Percentiles rank a stretch among this genome's conserved stretches.
phyloP scores from a whole-genome alignment of 2,797 vertebrate genomes.

The Artibeus lituratus region DNA sequence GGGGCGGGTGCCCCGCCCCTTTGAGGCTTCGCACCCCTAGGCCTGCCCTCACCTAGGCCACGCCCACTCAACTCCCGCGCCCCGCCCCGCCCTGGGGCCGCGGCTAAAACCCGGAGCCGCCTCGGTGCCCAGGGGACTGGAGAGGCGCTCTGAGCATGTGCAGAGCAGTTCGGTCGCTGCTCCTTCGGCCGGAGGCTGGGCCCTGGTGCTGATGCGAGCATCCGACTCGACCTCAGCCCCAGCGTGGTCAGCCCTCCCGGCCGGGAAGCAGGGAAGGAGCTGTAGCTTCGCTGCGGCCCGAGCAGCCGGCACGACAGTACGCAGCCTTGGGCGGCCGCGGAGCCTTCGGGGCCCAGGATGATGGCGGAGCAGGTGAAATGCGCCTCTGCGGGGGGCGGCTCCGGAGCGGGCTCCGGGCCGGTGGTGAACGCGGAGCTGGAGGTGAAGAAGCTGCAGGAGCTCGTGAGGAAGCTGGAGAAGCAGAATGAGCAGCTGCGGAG shows the following conservation, averaged over 20 bases:
- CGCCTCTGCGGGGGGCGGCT: slow-evolving; percentile 81
- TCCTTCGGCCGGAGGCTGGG: slow-evolving; percentile 26
- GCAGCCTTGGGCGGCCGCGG: slow-evolving; percentile 83
- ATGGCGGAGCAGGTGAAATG: slow-evolving; percentile 92
- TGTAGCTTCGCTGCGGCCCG: neutral
- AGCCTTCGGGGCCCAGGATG: slow-evolving; percentile 86
- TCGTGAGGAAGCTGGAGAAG: slow-evolving; percentile 94
- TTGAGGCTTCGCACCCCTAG: fast-evolving
- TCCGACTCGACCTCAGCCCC: slow-evolving; percentile 71
- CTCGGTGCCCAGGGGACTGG: slow-evolving; percentile 44
- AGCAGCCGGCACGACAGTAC: neutral
- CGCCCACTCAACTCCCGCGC: neutral
- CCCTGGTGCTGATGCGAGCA: slow-evolving; percentile 63
- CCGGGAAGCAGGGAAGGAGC: neutral
- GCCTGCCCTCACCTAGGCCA: neutral
- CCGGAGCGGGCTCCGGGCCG: slow-evolving; percentile 71
- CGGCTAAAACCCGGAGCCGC: slow-evolving; percentile 73
- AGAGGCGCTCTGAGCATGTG: slow-evolving; percentile 72
- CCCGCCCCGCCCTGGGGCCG: slow-evolving; percentile 58
- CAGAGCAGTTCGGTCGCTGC: slow-evolving; percentile 18
- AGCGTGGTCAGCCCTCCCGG: slow-evolving; percentile 9
- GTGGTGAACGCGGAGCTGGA: slow-evolving; percentile 93
- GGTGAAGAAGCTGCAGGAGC: slow-evolving; percentile 96
- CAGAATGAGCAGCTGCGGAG: slow-evolving; percentile 96
- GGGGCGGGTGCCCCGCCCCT: neutral